Evolutionary conservation across 2,888 invertebrate species (phyloP).

Genomic region (Drosophila melanocephala): DNA sequence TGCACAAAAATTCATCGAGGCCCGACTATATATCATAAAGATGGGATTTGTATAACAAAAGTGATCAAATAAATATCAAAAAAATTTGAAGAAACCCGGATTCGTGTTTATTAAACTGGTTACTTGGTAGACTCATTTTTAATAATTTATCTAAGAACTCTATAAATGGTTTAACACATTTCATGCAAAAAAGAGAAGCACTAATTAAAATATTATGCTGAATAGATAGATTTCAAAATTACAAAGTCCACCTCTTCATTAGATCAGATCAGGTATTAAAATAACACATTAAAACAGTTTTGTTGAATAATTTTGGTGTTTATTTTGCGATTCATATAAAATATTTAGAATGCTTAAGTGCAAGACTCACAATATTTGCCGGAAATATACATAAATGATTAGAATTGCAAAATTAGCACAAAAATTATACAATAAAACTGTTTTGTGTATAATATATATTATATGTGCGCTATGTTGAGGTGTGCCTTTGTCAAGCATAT

Average conservation of each 20-base stretch:
- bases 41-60: background rate
- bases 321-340: background rate
- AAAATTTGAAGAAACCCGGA: background rate
- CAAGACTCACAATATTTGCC: background rate
- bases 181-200: background rate
- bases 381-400: background rate
- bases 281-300: background rate
- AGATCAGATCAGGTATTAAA: background rate
- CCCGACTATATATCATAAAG: too few relatives aligned
- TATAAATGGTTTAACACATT: background rate
- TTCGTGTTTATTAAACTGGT: background rate
- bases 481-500: conserved; percentile 19
- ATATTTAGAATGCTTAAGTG: background rate
- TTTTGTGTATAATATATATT: background rate
- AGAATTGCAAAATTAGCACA: background rate
- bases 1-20: background rate
- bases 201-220: background rate
- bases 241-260: background rate
- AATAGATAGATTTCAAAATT: background rate
- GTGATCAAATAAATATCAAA: background rate
- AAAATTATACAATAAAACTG: background rate
- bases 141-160: background rate
- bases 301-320: background rate
- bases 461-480: conserved; percentile 2
- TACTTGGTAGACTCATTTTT: background rate